Base-by-base conservation (phyloP, 2,888 invertebrate species). In the Osmoderma eremita region DNA sequence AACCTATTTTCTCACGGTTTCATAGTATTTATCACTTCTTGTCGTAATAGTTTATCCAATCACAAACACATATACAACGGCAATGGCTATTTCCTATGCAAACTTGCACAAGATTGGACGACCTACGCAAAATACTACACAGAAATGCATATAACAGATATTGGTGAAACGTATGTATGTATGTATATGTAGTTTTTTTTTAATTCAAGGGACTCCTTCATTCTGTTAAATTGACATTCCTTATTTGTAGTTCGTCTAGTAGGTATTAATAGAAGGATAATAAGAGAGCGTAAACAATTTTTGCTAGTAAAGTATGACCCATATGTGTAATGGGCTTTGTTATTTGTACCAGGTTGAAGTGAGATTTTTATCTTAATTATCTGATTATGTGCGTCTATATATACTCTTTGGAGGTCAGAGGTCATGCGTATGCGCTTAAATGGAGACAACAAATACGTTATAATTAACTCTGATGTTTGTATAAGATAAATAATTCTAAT, bases 1-100 rank as follows among this genome's bases (percentile, higher is more conserved):
- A 54, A 54, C 12, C 13, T 45, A 45, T 45, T 61, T 61, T 61
- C 58, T 61, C 58, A 61, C 58, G 58, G 36, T 61, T 61, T 61
- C 58, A 45, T 45, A 36, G 45, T 61, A 61, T 30, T 61, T 61
- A 61, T 61, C 58, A 45, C 58, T 45, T 61, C 58, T 13, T 53
- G 30, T 45, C 15, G 17, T 36, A 61, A 61, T 61, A 61, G 45
- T 61, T 61, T 61, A 61, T 61, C 30, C 30, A 61, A 36, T 45
- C 36, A 45, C 45, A 61, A 61, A 61, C 30, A 30, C 30, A 30
- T 61, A 45, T 45, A 36, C 45, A 45, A 61, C 6, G 18, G 58
- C 17, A 30, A 42, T 42, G 24, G 22, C 42, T 24, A 45, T 24
- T 58, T 42, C 24, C 45, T 42, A 45, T 61, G 58, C 58, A 61